Evolutionary conservation across 2,113 vertebrate species (phyloP).

Genomic region (Silurus meridionalis): DNA sequence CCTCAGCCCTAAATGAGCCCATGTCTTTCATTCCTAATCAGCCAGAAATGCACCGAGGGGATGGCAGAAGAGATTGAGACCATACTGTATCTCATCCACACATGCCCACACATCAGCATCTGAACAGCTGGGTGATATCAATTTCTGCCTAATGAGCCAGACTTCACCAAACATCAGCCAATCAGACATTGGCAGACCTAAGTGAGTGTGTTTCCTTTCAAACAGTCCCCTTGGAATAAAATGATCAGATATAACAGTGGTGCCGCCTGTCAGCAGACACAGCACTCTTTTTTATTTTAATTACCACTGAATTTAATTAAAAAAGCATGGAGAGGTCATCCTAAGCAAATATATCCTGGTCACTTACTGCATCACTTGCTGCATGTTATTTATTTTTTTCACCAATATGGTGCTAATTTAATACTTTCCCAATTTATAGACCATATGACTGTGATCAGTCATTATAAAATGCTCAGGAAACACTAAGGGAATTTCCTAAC

Average conservation of each 20-base stretch:
- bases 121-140: constrained; percentile 65
- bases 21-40: constrained; percentile 52
- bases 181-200: constrained; percentile 34
- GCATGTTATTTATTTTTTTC: background rate
- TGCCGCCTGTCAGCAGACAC: constrained; percentile 48
- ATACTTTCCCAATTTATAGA: background rate
- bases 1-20: constrained; percentile 35
- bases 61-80: constrained; percentile 38
- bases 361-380: background rate
- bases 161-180: constrained; percentile 45
- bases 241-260: constrained; percentile 51
- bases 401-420: background rate
- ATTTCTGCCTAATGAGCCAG: constrained; percentile 59
- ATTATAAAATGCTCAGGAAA: background rate
- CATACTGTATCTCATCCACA: constrained; percentile 44
- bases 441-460: background rate
- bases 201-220: constrained; percentile 46
- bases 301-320: constrained; percentile 43
- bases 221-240: constrained; percentile 48
- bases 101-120: constrained; percentile 49
- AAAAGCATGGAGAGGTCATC: constrained; percentile 39
- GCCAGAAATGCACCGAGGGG: constrained; percentile 49
- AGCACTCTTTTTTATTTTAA: constrained; percentile 39
- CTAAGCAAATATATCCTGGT: background rate
- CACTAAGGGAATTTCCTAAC: background rate